Percentiles rank a stretch among this genome's conserved stretches.
phyloP scores from a whole-genome alignment of 2,888 invertebrate genomes.

The Portevinia maculata region DNA sequence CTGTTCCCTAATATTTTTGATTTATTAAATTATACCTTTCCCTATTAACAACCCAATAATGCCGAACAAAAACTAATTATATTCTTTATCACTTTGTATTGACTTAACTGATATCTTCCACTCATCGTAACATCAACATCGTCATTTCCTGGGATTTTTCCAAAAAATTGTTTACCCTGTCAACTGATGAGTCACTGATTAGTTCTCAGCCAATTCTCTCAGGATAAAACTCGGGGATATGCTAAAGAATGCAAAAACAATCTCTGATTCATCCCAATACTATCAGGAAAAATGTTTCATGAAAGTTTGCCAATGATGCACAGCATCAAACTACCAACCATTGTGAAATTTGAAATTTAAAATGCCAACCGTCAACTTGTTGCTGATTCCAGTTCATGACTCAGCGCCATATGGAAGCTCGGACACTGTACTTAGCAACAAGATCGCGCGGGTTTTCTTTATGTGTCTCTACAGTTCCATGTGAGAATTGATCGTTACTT shows the following conservation, averaged over 20 bases:
- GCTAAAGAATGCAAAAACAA: background rate
- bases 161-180: background rate
- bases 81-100: slow-evolving; percentile 23
- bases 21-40: background rate
- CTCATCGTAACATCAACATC: slow-evolving; percentile 10
- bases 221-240: slow-evolving; percentile 17
- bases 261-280: slow-evolving; percentile 14
- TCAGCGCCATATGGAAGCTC: slow-evolving; percentile 32
- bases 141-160: slow-evolving; percentile 51
- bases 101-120: slow-evolving; percentile 21
- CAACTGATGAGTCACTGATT: slow-evolving; percentile 37
- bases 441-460: slow-evolving; percentile 65
- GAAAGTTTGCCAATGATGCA: slow-evolving; percentile 30
- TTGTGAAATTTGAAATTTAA: slow-evolving; percentile 39
- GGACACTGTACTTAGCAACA: slow-evolving; percentile 50
- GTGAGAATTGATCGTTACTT: slow-evolving; percentile 54
- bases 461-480: slow-evolving; percentile 34
- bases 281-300: slow-evolving; percentile 15
- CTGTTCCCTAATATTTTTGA: background rate
- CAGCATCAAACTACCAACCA: slow-evolving; percentile 18
- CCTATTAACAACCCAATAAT: background rate
- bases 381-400: slow-evolving; percentile 67
- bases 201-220: slow-evolving; percentile 32
- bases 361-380: slow-evolving; percentile 67
- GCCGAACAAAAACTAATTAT: background rate